Evolutionary conservation across 2,113 vertebrate species (phyloP), one percentile per base, ranked within the genome.

Genomic region (Myxocyprinus asiaticus): DNA sequence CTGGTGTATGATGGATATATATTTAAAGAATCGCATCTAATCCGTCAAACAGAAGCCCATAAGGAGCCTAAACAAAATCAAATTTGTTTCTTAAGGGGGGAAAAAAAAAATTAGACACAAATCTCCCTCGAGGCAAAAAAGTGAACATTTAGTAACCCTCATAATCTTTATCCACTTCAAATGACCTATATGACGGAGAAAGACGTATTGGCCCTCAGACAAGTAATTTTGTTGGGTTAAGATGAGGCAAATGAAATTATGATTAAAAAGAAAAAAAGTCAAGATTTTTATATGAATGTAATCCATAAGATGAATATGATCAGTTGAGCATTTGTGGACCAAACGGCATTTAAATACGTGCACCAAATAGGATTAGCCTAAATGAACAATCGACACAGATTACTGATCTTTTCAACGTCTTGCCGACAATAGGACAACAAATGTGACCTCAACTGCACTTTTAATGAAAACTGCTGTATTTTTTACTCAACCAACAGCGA

Each of bases 161-260:
- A 87, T 95, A 95, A 96, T 95, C 95, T 94, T 93, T 62, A 86
- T 91, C 89, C 85, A 83, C 82, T 56, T 86, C 90, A 91, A 91
- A 83, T 94, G 95, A 96, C 95, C 94, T 91, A 95, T 88, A 92
- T 92, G 22, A 33, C 1, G 22, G 22, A 33, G 22, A 33, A 33
- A 33, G 22, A 3, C 22, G 84, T 81, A 56, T 73, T 87, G 80
- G 83, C 86, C 86, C 6, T n/a, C 42, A 67, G 11, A 0, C 22
- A 48, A 33, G 22, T 33, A 33, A 71, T 77, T 82, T 75, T 65
- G 2, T 17, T 8, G 58, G 64, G 45, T 80, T 63, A 53, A 87
- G 81, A 87, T 76, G 76, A 83, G 77, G 80, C 78, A 87, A 84
- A 85, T 87, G 88, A 81, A 88, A 87, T 84, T 81, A 67, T 53